Percentiles rank a stretch among this genome's conserved stretches.
These are phyloP conservation scores for Saccostrea echinata DNA, from an alignment of 1,140 invertebrate species.

Conservation along the genomic window DNA sequence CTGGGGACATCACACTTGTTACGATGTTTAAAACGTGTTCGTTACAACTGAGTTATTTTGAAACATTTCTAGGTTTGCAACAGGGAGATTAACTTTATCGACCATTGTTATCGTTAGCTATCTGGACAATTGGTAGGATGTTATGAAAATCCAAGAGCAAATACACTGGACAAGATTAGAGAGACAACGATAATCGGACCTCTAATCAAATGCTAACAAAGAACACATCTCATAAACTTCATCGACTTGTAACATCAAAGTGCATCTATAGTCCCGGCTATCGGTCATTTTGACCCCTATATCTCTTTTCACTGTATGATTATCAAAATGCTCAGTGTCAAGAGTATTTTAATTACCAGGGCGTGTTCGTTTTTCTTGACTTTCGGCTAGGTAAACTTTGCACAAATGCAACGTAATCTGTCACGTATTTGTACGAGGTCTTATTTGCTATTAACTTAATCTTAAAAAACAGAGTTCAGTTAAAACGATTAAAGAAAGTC, in stretches of 20 bases:
- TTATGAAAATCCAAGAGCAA: conserved; percentile 25
- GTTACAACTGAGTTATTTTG: conserved; percentile 33
- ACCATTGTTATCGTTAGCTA: conserved; percentile 4
- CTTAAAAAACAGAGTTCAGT: not conserved
- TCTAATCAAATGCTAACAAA: conserved; percentile 16
- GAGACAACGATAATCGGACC: conserved; percentile 10
- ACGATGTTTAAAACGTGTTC: not conserved
- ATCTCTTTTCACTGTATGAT: not conserved
- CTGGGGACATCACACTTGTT: not conserved
- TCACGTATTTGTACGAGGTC: not conserved
- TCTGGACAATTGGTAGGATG: conserved; percentile 36
- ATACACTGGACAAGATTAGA: conserved; percentile 32
- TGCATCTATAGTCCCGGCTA: not conserved
- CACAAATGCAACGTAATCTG: not conserved
- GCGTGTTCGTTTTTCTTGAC: not conserved
- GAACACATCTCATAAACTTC: conserved; percentile 7
- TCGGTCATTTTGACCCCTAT: conserved; percentile 7
- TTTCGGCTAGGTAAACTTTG: conserved; percentile 8
- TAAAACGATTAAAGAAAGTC: not conserved
- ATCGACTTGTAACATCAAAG: conserved; percentile 28
- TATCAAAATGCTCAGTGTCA: not conserved
- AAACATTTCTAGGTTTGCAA: conserved; percentile 13
- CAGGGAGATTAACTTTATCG: conserved; percentile 36
- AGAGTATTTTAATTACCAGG: conserved; percentile 15
- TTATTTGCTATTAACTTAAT: conserved; percentile 1